Percentiles rank a stretch among this genome's conserved stretches.
phyloP scores from a whole-genome alignment of 2,888 invertebrate species.

The Nipponacmea schrenckii region DNA sequence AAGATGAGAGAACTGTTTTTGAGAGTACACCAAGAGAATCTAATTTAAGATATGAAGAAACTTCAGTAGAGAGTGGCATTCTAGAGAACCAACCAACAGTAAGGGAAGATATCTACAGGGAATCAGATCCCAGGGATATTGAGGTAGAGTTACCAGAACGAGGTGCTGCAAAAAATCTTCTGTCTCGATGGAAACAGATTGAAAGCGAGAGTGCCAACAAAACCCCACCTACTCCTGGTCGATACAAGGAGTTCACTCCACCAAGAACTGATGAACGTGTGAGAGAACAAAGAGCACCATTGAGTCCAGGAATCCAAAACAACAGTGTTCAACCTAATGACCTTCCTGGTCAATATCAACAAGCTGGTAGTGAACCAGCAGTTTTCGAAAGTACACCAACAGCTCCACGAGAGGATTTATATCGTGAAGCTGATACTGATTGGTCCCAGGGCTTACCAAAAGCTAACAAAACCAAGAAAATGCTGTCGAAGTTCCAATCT shows the following conservation, averaged over 20 bases:
- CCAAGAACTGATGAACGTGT: slow-evolving; percentile 50
- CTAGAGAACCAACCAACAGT: slow-evolving; percentile 53
- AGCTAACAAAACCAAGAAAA: slow-evolving; percentile 82
- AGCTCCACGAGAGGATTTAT: slow-evolving; percentile 63
- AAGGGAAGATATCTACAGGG: slow-evolving; percentile 69
- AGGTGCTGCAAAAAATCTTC: slow-evolving; percentile 85
- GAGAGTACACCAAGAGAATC: slow-evolving; percentile 49
- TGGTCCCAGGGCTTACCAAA: slow-evolving; percentile 64
- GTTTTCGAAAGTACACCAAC: slow-evolving; percentile 57
- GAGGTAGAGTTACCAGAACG: slow-evolving; percentile 65
- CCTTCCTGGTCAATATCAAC: slow-evolving; percentile 56
- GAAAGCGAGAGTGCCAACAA: slow-evolving; percentile 66
- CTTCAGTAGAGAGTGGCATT: slow-evolving; percentile 47
- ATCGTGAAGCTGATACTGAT: slow-evolving; percentile 66
- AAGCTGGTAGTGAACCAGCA: slow-evolving; percentile 24
- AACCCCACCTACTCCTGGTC: slow-evolving; percentile 43
- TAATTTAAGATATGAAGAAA: slow-evolving; percentile 32
- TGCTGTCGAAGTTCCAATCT: slow-evolving; percentile 87
- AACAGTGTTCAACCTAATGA: slow-evolving; percentile 52
- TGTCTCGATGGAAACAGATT: slow-evolving; percentile 89
- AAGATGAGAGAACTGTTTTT: slow-evolving; percentile 47
- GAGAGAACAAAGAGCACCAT: slow-evolving; percentile 43
- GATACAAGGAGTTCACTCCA: slow-evolving; percentile 58
- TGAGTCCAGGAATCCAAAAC: slow-evolving; percentile 38
- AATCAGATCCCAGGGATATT: slow-evolving; percentile 47